Evolutionary conservation across 2,113 vertebrate genomes (phyloP).

Genomic region (Trochalopteron elliotii): DNA sequence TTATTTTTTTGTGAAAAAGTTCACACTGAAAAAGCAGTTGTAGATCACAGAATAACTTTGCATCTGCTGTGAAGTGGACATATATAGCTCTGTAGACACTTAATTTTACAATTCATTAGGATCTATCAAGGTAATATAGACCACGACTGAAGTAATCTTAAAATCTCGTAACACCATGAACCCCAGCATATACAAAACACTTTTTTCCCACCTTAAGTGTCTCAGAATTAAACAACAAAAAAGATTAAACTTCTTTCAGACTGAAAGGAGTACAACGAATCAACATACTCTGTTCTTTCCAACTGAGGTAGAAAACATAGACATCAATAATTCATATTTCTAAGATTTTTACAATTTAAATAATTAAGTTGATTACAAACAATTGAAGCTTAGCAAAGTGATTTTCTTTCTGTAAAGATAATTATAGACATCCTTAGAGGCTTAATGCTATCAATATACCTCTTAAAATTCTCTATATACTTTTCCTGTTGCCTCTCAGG

Average conservation of each 20-base stretch:
- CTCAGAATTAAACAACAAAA: neutral
- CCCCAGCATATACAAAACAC: neutral
- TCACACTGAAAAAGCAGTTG: slow-evolving; percentile 41
- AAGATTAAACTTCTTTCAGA: neutral
- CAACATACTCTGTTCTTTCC: neutral
- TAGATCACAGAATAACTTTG: slow-evolving; percentile 48
- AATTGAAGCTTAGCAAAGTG: neutral
- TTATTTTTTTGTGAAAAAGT: slow-evolving; percentile 54
- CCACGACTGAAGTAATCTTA: slow-evolving; percentile 20
- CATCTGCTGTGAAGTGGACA: slow-evolving; percentile 53
- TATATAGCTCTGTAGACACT: slow-evolving; percentile 47
- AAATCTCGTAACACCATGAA: neutral
- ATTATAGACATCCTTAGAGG: neutral
- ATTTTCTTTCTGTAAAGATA: neutral
- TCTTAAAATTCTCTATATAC: neutral
- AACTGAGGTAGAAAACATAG: neutral
- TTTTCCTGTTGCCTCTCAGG: neutral
- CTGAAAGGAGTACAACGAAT: neutral
- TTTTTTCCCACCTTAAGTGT: neutral
- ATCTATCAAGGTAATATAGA: slow-evolving; percentile 19
- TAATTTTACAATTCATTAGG: slow-evolving; percentile 69
- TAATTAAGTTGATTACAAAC: neutral
- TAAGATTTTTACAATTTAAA: neutral
- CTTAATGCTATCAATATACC: neutral
- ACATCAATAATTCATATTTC: neutral